Evolutionary conservation across 2,888 invertebrate species (phyloP).

Genomic region (Agrotis exclamationis): DNA sequence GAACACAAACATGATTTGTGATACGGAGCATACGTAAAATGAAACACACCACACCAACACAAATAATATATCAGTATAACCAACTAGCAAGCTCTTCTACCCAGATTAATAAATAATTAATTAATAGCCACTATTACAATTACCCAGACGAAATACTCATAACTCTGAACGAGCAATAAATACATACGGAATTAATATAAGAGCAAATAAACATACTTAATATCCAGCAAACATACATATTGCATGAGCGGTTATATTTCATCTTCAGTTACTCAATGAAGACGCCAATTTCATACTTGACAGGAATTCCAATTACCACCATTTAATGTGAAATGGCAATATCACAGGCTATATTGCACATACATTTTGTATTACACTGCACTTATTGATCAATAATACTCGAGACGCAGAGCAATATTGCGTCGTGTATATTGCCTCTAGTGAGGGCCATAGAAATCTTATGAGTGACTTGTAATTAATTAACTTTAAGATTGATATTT

Average conservation of each 20-base stretch:
- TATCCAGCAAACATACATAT: conserved; percentile 69
- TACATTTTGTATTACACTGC: conserved; percentile 51
- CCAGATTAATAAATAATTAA: conserved; percentile 39
- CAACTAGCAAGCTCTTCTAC: conserved; percentile 2
- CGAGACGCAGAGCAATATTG: conserved; percentile 28
- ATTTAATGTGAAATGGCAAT: conserved; percentile 75
- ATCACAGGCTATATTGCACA: conserved; percentile 51
- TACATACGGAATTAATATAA: conserved; percentile 64
- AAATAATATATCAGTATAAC: conserved; percentile 1
- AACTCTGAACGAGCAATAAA: conserved; percentile 63
- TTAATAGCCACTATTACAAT: conserved; percentile 53
- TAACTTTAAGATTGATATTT: background rate
- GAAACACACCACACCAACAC: background rate
- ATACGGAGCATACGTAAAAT: background rate
- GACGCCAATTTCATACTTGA: conserved; percentile 81
- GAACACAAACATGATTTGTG: background rate
- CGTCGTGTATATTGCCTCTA: conserved; percentile 33
- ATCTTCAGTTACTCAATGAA: conserved; percentile 70
- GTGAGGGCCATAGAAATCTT: conserved; percentile 8
- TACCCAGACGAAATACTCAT: conserved; percentile 56
- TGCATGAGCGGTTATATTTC: conserved; percentile 71
- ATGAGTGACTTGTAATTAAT: background rate
- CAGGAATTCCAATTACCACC: conserved; percentile 80
- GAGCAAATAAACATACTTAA: conserved; percentile 57
- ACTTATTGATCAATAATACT: conserved; percentile 60